Conservation (phyloP, 2,888 invertebrate species). For the Lottia scabra region DNA sequence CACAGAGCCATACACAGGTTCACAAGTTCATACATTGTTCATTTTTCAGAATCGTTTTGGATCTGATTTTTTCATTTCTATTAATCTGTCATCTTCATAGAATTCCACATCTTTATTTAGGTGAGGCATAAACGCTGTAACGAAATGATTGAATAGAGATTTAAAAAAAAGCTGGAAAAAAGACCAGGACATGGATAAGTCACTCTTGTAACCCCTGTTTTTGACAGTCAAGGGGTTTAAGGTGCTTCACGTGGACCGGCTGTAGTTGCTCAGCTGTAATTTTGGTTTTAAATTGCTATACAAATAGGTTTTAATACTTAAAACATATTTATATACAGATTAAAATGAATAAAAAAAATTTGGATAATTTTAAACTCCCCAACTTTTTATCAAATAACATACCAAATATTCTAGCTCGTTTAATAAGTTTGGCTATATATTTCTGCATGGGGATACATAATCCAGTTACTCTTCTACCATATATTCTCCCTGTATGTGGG, state of each 20-base stretch:
- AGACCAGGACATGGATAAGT: no score
- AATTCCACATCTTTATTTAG: slow-evolving; percentile 85
- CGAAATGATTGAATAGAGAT: not conserved
- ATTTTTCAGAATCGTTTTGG: not conserved
- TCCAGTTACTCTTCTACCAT: slow-evolving; percentile 93
- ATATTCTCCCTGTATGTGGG: slow-evolving; percentile 91
- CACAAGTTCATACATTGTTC: not conserved
- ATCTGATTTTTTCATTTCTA: not conserved
- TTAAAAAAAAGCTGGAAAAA: no score
- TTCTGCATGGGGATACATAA: slow-evolving; percentile 86
- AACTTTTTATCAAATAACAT: no score
- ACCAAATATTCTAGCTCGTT: slow-evolving; percentile 81
- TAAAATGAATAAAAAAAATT: no score
- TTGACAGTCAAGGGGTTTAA: no score
- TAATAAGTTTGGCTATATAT: slow-evolving; percentile 80
- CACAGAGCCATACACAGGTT: not conserved
- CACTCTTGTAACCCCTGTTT: no score
- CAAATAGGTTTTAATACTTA: no score
- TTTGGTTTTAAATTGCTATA: no score
- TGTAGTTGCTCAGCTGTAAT: no score
- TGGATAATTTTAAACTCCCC: no score
- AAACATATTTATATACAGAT: no score
- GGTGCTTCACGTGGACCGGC: no score
- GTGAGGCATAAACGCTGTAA: slow-evolving; percentile 81
- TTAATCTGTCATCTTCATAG: slow-evolving; percentile 70